phyloP scores from a whole-genome alignment of 2,113 vertebrate species.

The Hemiscyllium ocellatum region DNA sequence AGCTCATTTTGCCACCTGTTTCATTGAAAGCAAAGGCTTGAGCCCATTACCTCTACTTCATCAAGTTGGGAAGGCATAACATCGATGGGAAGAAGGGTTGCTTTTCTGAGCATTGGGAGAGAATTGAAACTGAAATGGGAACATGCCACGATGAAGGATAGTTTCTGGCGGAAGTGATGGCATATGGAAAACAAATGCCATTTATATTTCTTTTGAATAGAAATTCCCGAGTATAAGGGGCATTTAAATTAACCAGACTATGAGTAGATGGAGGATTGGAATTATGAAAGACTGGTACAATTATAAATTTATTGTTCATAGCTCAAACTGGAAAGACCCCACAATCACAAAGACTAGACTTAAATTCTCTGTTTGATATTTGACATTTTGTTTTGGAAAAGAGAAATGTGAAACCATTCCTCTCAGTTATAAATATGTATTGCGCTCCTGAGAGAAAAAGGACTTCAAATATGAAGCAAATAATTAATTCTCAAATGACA shows the following conservation, averaged over 20 bases:
- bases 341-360: background rate
- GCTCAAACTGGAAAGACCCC: background rate
- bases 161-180: background rate
- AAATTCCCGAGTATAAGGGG: background rate
- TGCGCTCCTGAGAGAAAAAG: background rate
- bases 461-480: background rate
- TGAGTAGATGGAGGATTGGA: background rate
- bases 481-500: background rate
- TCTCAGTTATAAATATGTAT: background rate
- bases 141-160: background rate
- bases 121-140: background rate
- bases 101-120: background rate
- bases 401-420: background rate
- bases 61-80: background rate
- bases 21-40: background rate
- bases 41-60: background rate
- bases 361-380: background rate
- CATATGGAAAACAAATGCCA: background rate
- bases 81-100: background rate
- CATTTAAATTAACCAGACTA: background rate
- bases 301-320: background rate
- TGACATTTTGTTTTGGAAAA: background rate
- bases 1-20: background rate
- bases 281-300: background rate
- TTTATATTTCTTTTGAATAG: background rate